Base-by-base conservation (phyloP, 2,797 vertebrate species). In the Sebastes steindachneri region DNA sequence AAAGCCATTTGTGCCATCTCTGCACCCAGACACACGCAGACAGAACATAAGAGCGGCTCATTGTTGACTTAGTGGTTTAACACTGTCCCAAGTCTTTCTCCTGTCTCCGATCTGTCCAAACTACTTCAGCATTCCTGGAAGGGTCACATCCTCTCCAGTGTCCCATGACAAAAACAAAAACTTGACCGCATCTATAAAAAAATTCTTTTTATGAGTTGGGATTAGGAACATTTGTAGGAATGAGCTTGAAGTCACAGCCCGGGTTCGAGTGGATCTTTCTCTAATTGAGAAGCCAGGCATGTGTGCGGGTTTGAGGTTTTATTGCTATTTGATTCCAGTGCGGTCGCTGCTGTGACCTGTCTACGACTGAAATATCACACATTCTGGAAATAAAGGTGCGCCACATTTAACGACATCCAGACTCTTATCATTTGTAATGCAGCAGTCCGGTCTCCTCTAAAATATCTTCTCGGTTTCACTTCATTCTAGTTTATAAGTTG, bases 271-370 rank as follows among this genome's bases (percentile, higher is more conserved):
- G 86, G 88, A 93, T 90, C 79, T 59, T 80, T 93, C 87, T 94
- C 81, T 94, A 92, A 96, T 93, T 91, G 93, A 94, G 86, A 95
- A 93, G 92, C 92, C 94, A 96, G 94, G 91, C 93, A 68, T 95
- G 88, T 85, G 90, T 94, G 93, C 94, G 92, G 87, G 80, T 93
- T 95, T 91, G 93, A 81, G 92, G 78, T 91, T 95, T 92, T 88
- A 81, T 82, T 94, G 90, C 86, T 84, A 86, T 94, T 93, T 75
- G 83, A 90, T 83, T 92, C 86, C 68, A 74, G 62, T 14, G 84
- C 53, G 55, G 86, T 80, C 53, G 70, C 82, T 82, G 88, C 91
- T 75, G 89, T 93, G 89, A 93, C 86, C 84, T 84, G 91, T 90
- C 89, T 65, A 1, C 68, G 83, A 80, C 82, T 82, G 62, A 57